phyloP scores from a whole-genome alignment of 2,797 vertebrate species.

The Myoxocephalus aenaeus region DNA sequence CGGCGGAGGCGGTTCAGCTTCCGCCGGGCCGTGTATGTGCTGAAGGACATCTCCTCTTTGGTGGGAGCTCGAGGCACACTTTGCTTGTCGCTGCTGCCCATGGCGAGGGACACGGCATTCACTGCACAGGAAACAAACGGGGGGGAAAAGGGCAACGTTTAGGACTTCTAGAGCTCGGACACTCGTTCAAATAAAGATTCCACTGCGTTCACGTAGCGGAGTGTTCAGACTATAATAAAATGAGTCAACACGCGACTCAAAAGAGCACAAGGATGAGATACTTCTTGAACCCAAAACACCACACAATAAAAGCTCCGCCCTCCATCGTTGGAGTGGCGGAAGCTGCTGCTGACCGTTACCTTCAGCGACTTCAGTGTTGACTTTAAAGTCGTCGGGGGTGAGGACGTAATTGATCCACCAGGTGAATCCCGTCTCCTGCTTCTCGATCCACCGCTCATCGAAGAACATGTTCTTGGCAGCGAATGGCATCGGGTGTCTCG shows the following conservation, averaged over 20 bases:
- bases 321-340: no score
- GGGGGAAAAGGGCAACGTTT: background rate
- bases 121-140: conserved; percentile 76
- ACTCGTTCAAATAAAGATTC: background rate
- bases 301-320: background rate
- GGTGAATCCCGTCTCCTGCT: conserved; percentile 94
- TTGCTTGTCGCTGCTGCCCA: conserved; percentile 85
- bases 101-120: conserved; percentile 86
- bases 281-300: background rate
- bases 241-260: background rate
- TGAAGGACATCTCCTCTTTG: conserved; percentile 94
- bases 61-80: conserved; percentile 91
- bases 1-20: conserved; percentile 91
- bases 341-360: conserved; percentile 75
- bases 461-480: conserved; percentile 98
- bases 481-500: conserved; percentile 95
- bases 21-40: conserved; percentile 89
- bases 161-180: no score
- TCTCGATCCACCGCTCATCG: conserved; percentile 97
- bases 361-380: conserved; percentile 88
- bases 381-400: conserved; percentile 94
- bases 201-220: background rate
- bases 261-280: background rate
- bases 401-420: conserved; percentile 98
- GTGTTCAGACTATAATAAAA: background rate